A percentile compares a stretch with the other conserved stretches of the same genome.
Conservation (phyloP, 2,888 invertebrate species). For the Spicauda simplicius region DNA sequence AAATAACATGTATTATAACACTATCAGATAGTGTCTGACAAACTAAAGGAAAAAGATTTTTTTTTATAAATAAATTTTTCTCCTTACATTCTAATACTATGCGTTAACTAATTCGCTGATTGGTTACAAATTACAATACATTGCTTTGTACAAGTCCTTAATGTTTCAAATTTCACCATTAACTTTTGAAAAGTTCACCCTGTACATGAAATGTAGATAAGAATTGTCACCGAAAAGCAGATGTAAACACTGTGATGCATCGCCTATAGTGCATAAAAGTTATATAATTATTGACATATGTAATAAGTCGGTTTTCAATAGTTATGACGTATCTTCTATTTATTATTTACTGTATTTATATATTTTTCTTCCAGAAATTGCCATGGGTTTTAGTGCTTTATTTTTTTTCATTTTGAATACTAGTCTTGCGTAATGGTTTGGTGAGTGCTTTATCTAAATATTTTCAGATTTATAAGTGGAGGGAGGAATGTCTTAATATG, state of each 20-base stretch:
- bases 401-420: slow-evolving; percentile 24
- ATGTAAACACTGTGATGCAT: slow-evolving; percentile 33
- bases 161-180: too few relatives aligned
- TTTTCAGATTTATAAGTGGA: background rate
- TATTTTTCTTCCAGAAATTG: slow-evolving; percentile 10
- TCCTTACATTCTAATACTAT: too few relatives aligned
- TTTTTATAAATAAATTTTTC: too few relatives aligned
- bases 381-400: background rate
- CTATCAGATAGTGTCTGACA: too few relatives aligned
- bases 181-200: too few relatives aligned
- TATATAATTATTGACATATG: slow-evolving; percentile 15
- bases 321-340: slow-evolving; percentile 20
- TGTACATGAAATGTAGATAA: slow-evolving; percentile 41
- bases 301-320: slow-evolving; percentile 20
- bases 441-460: slow-evolving; percentile 14
- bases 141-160: too few relatives aligned
- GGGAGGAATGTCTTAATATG: slow-evolving; percentile 9
- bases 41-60: too few relatives aligned
- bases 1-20: too few relatives aligned
- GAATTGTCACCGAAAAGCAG: slow-evolving; percentile 37
- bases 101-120: too few relatives aligned
- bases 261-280: slow-evolving; percentile 29
- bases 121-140: too few relatives aligned
- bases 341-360: slow-evolving; percentile 9
- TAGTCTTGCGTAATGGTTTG: slow-evolving; percentile 23